A percentile compares a stretch with the other conserved stretches of the same genome.
phyloP scores from a whole-genome alignment of 2,888 invertebrate genomes.

The Tachina grossa region DNA sequence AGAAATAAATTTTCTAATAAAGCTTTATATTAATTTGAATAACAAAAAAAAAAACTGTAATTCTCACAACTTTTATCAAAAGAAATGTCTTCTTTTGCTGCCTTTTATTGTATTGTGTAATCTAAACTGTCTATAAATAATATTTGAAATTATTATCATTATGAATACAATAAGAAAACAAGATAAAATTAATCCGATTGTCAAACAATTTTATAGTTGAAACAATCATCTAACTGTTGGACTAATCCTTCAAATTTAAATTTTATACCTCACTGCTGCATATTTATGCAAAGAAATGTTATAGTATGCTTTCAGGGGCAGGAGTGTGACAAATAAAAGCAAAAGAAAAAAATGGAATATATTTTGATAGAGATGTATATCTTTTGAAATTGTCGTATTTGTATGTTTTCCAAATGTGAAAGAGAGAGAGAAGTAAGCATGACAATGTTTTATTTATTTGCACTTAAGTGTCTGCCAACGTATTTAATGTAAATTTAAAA shows the following conservation, averaged over 20 bases:
- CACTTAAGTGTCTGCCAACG: conserved; percentile 44
- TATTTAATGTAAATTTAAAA: conserved; percentile 43
- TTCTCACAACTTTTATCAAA: conserved; percentile 8
- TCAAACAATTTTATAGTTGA: conserved; percentile 64
- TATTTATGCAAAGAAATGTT: neutral
- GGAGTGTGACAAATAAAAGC: neutral
- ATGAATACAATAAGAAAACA: conserved; percentile 14
- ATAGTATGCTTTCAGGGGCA: neutral
- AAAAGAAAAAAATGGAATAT: neutral
- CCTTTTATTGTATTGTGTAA: neutral
- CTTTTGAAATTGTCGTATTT: conserved; percentile 36
- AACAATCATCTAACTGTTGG: conserved; percentile 38
- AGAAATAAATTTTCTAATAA: conserved; percentile 19
- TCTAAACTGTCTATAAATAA: conserved; percentile 55
- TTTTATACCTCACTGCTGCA: conserved; percentile 39
- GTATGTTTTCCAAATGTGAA: neutral
- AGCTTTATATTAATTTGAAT: conserved; percentile 3
- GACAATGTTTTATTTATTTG: conserved; percentile 50
- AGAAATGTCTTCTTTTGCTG: conserved; percentile 10
- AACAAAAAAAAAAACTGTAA: neutral
- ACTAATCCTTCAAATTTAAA: conserved; percentile 56
- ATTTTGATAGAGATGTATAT: neutral
- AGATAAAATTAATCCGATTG: conserved; percentile 69
- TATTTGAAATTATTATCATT: conserved; percentile 51
- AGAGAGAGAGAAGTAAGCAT: neutral